Conservation (phyloP, 2,888 invertebrate genomes). For the Gymnosoma rotundatum region DNA sequence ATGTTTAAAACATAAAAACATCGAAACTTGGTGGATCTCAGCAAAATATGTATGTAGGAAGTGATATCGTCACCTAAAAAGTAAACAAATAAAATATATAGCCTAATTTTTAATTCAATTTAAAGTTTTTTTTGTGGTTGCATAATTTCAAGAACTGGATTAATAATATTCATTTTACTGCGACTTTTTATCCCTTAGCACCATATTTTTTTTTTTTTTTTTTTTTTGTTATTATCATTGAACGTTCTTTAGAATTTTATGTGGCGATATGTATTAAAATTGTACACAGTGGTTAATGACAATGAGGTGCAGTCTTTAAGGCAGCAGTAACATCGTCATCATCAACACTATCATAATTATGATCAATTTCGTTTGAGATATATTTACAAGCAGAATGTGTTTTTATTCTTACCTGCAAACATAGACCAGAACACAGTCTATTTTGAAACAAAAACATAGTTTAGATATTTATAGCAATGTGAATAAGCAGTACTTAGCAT, state of each 20-base stretch:
- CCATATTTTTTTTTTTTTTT: too few species aligned
- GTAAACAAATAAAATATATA: background rate
- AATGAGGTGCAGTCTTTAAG: constrained; percentile 67
- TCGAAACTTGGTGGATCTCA: constrained; percentile 59
- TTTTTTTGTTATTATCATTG: too few species aligned
- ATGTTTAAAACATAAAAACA: constrained; percentile 59
- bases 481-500: too few species aligned
- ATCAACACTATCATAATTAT: constrained; percentile 49
- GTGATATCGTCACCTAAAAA: constrained; percentile 27
- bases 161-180: background rate
- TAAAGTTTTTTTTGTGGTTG: background rate
- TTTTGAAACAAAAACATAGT: too few species aligned
- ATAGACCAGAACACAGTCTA: background rate
- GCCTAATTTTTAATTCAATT: background rate
- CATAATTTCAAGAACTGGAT: too few species aligned
- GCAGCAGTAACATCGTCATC: constrained; percentile 46
- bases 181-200: too few species aligned
- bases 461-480: too few species aligned
- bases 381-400: constrained; percentile 37
- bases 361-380: constrained; percentile 52
- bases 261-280: constrained; percentile 20
- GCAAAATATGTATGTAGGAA: constrained; percentile 25
- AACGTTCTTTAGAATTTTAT: background rate
- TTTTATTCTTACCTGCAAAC: background rate
- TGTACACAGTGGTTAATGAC: constrained; percentile 40